Evolutionary conservation across 2,888 invertebrate genomes (phyloP), one percentile per base, ranked within the genome.

Genomic region (Watsonalla binaria): DNA sequence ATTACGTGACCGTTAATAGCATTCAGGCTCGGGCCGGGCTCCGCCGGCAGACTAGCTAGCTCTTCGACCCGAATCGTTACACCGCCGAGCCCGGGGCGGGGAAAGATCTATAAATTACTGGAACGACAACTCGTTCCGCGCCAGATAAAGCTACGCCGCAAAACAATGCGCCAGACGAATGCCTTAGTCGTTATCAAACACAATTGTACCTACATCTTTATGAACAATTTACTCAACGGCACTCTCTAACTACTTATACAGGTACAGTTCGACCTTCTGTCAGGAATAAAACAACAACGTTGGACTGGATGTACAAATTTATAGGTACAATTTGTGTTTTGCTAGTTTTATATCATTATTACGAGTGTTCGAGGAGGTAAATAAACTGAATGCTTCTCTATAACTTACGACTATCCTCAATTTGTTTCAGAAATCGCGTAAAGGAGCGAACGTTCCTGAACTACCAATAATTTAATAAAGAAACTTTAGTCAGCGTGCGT

Each of bases 381-480:
- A 11, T 42, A 76, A 72, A 24, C 24, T 24, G 24, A 24, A 77
- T 78, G 77, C 72, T 75, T 76, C 73, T 76, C 72, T 74, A 72
- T 74, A 78, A 82, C 78, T 81, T 76, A 73, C 67, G 78, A 82
- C 80, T 83, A 85, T 82, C 74, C 75, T 72, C 78, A 84, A 86
- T 84, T 79, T 82, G 79, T 82, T 85, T 84, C 76, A 68, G 75
- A 76, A 77, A 79, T 77, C 83, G 74, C 80, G 82, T 84, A 87
- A 87, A 90, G 42, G 5, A 90, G 83, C 82, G 84, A 87, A 85
- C 84, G 84, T 85, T 88, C 86, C 88, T 82, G 81, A 87, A 87
- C 87, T 86, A 82, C 85, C 86, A 87, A 90, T 90, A 90, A 90
- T 90, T 89, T 90, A 90, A 90, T 90, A 90, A 89, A 86, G 86